Base-by-base conservation (phyloP, 2,888 invertebrate genomes). In the Spisula subtruncata region DNA sequence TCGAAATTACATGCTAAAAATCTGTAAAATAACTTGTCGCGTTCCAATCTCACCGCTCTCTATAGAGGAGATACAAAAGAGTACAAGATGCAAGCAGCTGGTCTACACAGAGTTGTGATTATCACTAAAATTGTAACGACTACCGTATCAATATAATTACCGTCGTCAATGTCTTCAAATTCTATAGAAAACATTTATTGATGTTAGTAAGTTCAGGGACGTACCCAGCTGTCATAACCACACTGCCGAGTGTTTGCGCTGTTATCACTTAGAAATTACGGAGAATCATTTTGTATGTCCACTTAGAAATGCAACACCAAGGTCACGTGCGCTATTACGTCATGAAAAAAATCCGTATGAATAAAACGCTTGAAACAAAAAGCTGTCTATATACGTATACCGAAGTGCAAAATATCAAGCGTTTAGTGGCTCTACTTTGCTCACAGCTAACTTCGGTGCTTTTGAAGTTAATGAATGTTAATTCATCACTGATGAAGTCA, bases 341-440 rank as follows among this genome's bases (percentile, higher is more conserved):
- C 79, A 85, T 51, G 20, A 54, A 85, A 46, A 79, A 85, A 75
- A 25, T 75, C 75, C 32, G 16, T 10, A 25, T 35, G 32, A 75
- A 75, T 35, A 75, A n/a, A 46, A 81, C 46, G 51, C 81, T 81
- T 48, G 41, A n/a, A 48, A 75, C 25, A 35, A 75, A 75, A 41
- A 46, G 25, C 81, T 46, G 12, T 35, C 25, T 46, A 32, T 41
- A 41, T 41, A 41, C 75, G 32, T 54, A 66, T n/a, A 25, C 51
- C 20, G 80, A 88, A 81, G 88, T 88, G 88, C 85, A 85, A 88
- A 88, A 81, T 84, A 66, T 88, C 84, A 48, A 80, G 75, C 88
- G 66, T 60, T 41, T 48, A 20, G 48, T 29, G 75, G 81, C 46
- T 60, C 51, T 41, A 51, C 29, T 16, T 48, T 25, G 35, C 88